Conservation (phyloP, 2,797 vertebrate species). For the Siniperca undulata region DNA sequence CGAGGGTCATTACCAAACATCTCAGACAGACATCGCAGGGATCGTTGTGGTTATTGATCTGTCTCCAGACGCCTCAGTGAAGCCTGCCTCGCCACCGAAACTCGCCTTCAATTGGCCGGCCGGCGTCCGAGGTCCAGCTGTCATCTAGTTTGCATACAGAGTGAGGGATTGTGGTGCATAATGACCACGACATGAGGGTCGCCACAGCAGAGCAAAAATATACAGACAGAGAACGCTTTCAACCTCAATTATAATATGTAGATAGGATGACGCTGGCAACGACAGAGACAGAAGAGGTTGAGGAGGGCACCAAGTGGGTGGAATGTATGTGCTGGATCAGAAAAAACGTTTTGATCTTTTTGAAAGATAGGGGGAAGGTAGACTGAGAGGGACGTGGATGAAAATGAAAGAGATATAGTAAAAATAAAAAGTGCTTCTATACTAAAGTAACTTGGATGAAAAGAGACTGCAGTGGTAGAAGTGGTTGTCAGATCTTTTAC, state of each 20-base stretch:
- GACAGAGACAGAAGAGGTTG: not conserved
- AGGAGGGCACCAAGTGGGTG: not conserved
- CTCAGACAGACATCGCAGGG: constrained; percentile 36
- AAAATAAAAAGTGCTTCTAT: not conserved
- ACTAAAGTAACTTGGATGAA: not conserved
- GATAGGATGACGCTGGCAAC: constrained; percentile 26
- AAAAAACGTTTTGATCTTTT: constrained; percentile 6
- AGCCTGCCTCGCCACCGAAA: not conserved
- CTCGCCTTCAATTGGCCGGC: constrained; percentile 6
- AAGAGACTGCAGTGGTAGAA: not conserved
- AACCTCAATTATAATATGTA: constrained; percentile 65
- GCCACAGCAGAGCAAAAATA: constrained; percentile 27
- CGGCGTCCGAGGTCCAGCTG: constrained; percentile 23
- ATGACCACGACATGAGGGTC: constrained; percentile 44
- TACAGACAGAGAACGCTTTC: constrained; percentile 6
- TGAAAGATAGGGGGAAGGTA: not conserved
- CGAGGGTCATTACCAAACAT: constrained; percentile 58
- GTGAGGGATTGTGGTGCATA: constrained; percentile 38
- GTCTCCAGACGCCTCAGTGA: constrained; percentile 16
- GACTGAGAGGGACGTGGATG: too few species aligned
- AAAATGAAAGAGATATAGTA: not conserved
- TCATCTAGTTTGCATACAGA: constrained; percentile 60
- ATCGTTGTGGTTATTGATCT: constrained; percentile 54
- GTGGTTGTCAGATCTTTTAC: not conserved
- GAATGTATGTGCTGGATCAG: not conserved